Percentiles rank a stretch among this genome's conserved stretches.
These are phyloP conservation scores for Dynastes maya DNA, from an alignment of 2,888 invertebrate species.

Conservation along the genomic window DNA sequence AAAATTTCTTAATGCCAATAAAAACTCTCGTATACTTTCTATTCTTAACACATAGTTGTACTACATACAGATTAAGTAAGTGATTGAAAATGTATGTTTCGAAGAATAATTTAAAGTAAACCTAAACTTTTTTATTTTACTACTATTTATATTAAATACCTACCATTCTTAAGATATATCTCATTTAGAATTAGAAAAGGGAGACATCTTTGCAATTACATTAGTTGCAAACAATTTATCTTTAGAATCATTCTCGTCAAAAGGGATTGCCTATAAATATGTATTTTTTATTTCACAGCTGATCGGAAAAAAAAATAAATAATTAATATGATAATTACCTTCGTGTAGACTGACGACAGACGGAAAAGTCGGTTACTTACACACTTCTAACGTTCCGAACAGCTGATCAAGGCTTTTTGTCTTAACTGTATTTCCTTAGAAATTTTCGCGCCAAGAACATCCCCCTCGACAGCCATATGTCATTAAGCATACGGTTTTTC, in stretches of 20 bases:
- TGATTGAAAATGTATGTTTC: too few relatives aligned
- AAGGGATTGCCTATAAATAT: not conserved
- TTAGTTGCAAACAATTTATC: too few relatives aligned
- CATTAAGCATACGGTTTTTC: conserved; percentile 28
- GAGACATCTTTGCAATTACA: too few relatives aligned
- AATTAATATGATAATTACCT: conserved; percentile 57
- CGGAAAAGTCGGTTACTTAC: conserved; percentile 56
- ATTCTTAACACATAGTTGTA: too few relatives aligned
- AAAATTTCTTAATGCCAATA: too few relatives aligned
- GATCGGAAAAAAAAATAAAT: conserved; percentile 50
- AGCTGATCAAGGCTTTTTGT: conserved; percentile 54
- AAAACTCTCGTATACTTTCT: too few relatives aligned
- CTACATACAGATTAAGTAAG: too few relatives aligned
- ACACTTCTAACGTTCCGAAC: conserved; percentile 55
- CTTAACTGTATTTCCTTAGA: conserved; percentile 39
- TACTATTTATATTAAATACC: too few relatives aligned
- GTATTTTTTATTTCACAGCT: conserved; percentile 32
- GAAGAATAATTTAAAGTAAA: too few relatives aligned
- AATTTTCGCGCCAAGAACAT: conserved; percentile 55
- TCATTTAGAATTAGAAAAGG: too few relatives aligned
- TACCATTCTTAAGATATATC: too few relatives aligned
- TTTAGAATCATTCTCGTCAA: not conserved
- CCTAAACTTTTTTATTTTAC: too few relatives aligned
- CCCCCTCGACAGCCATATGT: conserved; percentile 56
- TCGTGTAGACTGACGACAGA: conserved; percentile 56